Conservation (phyloP, 1,140 invertebrate genomes). For the Drosophila setifemur region DNA sequence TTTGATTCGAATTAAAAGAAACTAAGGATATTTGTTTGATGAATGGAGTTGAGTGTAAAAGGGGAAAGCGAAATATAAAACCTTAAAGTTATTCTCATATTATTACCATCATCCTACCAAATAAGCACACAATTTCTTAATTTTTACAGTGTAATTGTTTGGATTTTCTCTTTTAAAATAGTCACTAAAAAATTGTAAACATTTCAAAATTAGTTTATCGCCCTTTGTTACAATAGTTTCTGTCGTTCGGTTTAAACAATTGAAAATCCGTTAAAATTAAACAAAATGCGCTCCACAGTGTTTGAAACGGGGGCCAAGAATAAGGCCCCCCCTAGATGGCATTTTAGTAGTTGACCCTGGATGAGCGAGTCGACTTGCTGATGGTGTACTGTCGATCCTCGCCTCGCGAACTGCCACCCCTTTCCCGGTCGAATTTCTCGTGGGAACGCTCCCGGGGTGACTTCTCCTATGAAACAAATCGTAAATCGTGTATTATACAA, state of each 20-base stretch:
- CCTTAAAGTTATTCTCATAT: no score
- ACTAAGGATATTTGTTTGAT: background rate
- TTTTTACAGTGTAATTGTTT: slow-evolving; percentile 35
- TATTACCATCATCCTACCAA: background rate
- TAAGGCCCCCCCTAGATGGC: background rate
- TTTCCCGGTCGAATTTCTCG: slow-evolving; percentile 74
- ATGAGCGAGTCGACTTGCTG: slow-evolving; percentile 69
- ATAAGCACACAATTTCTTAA: background rate
- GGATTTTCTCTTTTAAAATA: slow-evolving; percentile 33
- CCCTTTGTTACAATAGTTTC: slow-evolving; percentile 19
- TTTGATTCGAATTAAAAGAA: slow-evolving; percentile 28
- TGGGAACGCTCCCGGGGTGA: slow-evolving; percentile 77
- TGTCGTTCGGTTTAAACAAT: background rate
- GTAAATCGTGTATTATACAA: background rate
- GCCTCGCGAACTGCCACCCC: slow-evolving; percentile 49
- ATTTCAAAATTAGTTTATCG: slow-evolving; percentile 35
- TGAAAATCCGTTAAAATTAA: slow-evolving; percentile 39
- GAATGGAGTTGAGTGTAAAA: no score
- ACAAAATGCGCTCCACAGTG: slow-evolving; percentile 46
- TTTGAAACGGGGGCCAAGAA: slow-evolving; percentile 2
- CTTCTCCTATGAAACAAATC: slow-evolving; percentile 53
- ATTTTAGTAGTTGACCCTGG: slow-evolving; percentile 69
- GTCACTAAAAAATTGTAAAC: slow-evolving; percentile 56
- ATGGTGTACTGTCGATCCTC: slow-evolving; percentile 74
- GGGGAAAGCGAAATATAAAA: background rate